Percentiles rank a stretch among this genome's conserved stretches.
Conservation (phyloP, 2,113 vertebrate species). For the Irena cyanogastra region DNA sequence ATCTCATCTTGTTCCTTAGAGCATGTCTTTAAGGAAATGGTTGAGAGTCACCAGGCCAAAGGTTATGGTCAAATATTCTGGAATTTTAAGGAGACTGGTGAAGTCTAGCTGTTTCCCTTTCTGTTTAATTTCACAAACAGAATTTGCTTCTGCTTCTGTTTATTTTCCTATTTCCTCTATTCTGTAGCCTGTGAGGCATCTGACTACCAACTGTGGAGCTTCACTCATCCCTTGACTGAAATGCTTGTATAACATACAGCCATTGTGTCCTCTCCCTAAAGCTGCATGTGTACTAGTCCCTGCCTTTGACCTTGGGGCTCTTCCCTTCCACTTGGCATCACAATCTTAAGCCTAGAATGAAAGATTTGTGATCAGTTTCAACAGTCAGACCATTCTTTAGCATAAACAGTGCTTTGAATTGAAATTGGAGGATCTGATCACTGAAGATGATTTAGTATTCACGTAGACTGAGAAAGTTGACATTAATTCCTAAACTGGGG, state of each 20-base stretch:
- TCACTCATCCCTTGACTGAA: not conserved
- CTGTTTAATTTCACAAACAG: not conserved
- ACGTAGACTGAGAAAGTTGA: not conserved
- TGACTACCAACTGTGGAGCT: not conserved
- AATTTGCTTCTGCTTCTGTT: not conserved
- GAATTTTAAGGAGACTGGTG: not conserved
- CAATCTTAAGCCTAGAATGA: not conserved
- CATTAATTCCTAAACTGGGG: not conserved
- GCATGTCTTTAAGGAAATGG: not conserved
- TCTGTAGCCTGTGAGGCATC: not conserved
- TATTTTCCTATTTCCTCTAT: not conserved
- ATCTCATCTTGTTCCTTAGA: not conserved
- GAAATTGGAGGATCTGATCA: not conserved
- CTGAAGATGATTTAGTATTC: not conserved
- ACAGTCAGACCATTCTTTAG: not conserved
- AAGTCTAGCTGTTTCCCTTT: not conserved
- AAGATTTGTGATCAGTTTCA: not conserved
- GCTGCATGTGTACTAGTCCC: not conserved
- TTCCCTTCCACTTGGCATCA: not conserved
- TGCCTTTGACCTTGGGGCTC: not conserved
- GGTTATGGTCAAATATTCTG: not conserved
- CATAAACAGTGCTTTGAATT: not conserved
- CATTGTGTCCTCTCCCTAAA: not conserved
- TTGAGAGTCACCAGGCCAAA: slow-evolving; percentile 7
- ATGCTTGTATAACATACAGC: not conserved